Evolutionary conservation across 2,113 vertebrate genomes (phyloP).

Genomic region (Carassius gibelio): DNA sequence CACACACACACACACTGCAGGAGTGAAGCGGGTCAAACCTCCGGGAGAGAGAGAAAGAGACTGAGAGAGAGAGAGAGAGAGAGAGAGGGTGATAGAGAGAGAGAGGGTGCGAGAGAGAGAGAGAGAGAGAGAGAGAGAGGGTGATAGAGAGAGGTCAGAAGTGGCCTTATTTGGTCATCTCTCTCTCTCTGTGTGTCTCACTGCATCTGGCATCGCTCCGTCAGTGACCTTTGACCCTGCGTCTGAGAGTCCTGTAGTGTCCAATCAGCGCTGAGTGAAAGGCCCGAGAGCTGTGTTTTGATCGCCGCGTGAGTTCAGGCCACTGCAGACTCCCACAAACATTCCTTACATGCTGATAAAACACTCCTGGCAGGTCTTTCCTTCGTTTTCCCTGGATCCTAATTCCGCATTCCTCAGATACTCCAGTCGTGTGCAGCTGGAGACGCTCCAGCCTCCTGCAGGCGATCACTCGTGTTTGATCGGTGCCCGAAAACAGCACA

Average conservation of each 20-base stretch:
- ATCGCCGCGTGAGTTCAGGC: neutral
- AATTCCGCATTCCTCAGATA: slow-evolving; percentile 7
- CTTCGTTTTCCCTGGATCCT: slow-evolving; percentile 3
- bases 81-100: no score
- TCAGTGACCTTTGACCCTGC: slow-evolving; percentile 62
- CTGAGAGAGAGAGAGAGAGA: no score
- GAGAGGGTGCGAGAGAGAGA: no score
- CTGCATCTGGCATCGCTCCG: slow-evolving; percentile 63
- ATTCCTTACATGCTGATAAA: slow-evolving; percentile 61
- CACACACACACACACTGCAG: no score
- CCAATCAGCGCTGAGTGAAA: slow-evolving; percentile 52
- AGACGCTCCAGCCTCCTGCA: neutral
- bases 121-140: neutral
- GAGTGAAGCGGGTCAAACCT: neutral
- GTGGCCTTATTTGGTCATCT: slow-evolving; percentile 32
- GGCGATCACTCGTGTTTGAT: neutral
- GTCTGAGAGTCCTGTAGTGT: slow-evolving; percentile 59
- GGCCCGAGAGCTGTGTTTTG: neutral
- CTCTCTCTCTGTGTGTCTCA: slow-evolving; percentile 1
- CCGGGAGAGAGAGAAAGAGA: neutral
- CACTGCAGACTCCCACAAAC: slow-evolving; percentile 57
- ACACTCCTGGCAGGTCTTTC: neutral
- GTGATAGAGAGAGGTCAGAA: slow-evolving; percentile 11
- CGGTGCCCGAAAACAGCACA: neutral
- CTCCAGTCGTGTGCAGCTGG: neutral